Base-by-base conservation (phyloP, 2,797 vertebrate species). In the Notamacropus eugenii region DNA sequence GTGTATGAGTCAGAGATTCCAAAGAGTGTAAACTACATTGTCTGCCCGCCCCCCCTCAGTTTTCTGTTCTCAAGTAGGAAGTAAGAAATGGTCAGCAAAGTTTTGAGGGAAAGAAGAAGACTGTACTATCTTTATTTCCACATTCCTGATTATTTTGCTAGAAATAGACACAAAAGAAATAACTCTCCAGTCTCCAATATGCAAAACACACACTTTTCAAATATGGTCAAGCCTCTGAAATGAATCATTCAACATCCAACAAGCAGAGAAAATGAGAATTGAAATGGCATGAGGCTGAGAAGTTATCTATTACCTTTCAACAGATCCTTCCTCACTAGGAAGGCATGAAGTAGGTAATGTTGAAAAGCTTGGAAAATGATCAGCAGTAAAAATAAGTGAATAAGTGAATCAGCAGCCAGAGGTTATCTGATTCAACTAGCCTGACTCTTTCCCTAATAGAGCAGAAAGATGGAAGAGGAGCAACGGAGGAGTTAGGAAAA, bases 221-320 rank as follows among this genome's bases (percentile, higher is more conserved):
- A 92, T 90, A 54, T 91, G 40, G n/a, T 90, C 92, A 92, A 24
- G 50, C 55, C 92, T 93, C 54, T 52, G 46, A 54, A 92, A 93
- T 96, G 97, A 97, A 27, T 97, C 96, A 97, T 27, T 57, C 12
- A 5, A 11, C 4, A 13, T n/a, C 19, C 92, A 67, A 27, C 5
- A 91, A 58, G 92, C 96, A 93, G 58, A 93, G 56, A 40, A 92
- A 54, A 92, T 31, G 50, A 22, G 54, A 90, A 82, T 4, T 28
- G 31, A 92, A 57, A 2, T n/a, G 52, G n/a, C 29, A 55, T 62
- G 58, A 46, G 95, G 6, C 24, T 90, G 67, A 46, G 91, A 92
- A 90, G 5, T 34, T 29, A 55, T 54, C 29, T 19, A 22, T 29
- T 16, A 4, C 57, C 82, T 93, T 90, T 90, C 54, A 54, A 87